Evolutionary conservation across 1,140 invertebrate species (phyloP).

Genomic region (Drosophila nigrodunni): DNA sequence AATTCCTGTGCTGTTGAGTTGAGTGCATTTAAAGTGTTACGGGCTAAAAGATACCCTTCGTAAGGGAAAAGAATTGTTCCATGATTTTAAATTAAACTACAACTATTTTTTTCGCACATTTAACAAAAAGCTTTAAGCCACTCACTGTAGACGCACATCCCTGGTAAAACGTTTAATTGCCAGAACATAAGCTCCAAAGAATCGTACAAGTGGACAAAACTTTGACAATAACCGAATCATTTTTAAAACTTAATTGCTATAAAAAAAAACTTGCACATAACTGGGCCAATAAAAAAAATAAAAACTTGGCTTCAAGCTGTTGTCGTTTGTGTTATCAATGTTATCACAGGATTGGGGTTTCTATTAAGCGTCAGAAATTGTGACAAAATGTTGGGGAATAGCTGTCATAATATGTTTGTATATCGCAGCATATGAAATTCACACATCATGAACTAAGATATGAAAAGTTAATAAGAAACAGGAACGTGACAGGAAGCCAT

Average conservation of each 20-base stretch:
- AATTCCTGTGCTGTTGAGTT: conserved; percentile 27
- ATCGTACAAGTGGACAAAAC: conserved; percentile 13
- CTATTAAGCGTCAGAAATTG: conserved; percentile 46
- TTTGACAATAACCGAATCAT: conserved; percentile 11
- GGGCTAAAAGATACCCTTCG: no score
- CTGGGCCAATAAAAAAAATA: conserved; percentile 32
- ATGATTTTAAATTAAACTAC: no score
- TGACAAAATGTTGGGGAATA: conserved; percentile 49
- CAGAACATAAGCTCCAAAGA: conserved; percentile 11
- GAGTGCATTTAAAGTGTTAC: conserved; percentile 9
- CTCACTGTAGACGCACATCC: no score
- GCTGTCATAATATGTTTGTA: conserved; percentile 31
- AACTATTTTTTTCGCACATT: no score
- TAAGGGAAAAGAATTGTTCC: no score
- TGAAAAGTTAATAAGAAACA: conserved; percentile 73
- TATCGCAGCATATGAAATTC: conserved; percentile 59
- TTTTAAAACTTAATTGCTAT: conserved; percentile 50
- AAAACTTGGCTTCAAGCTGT: conserved; percentile 25
- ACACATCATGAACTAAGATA: conserved; percentile 62
- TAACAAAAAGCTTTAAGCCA: no score
- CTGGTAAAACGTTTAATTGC: conserved; percentile 23
- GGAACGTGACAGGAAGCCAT: conserved; percentile 60
- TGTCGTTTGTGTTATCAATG: conserved; percentile 10
- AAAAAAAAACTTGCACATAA: conserved; percentile 39
- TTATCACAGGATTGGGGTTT: conserved; percentile 15